A percentile compares a stretch with the other conserved stretches of the same genome.
These are phyloP conservation scores for Parnassius orleans DNA, from an alignment of 2,888 invertebrate species.

Conservation along the genomic window DNA sequence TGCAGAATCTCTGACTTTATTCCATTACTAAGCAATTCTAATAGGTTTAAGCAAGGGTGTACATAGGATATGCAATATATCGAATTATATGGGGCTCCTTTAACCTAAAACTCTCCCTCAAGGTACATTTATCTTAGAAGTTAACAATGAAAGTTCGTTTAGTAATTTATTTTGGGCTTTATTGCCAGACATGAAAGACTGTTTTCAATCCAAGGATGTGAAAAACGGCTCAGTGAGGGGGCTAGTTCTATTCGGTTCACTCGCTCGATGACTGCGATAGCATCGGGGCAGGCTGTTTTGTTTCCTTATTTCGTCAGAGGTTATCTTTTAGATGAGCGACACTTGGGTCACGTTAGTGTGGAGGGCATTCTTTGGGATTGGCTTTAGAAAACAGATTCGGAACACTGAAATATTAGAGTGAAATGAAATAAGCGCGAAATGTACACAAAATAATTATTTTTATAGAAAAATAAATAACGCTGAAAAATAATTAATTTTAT, in stretches of 20 bases:
- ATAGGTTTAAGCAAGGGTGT: constrained; percentile 40
- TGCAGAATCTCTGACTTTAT: constrained; percentile 25
- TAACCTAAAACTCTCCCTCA: constrained; percentile 67
- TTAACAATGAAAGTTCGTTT: constrained; percentile 51
- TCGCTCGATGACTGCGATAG: constrained; percentile 48
- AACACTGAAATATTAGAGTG: background rate
- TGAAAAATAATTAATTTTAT: too few relatives aligned
- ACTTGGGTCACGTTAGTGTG: constrained; percentile 42
- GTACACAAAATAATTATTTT: too few relatives aligned
- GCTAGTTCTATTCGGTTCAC: constrained; percentile 39
- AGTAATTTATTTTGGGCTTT: constrained; percentile 38
- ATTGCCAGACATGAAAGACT: constrained; percentile 29
- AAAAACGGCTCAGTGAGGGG: constrained; percentile 30
- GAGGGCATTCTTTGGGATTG: constrained; percentile 29
- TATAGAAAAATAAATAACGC: too few relatives aligned
- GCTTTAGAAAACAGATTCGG: constrained; percentile 3
- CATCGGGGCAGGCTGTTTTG: constrained; percentile 55
- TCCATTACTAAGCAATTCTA: constrained; percentile 48
- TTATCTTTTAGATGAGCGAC: constrained; percentile 42
- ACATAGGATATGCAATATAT: constrained; percentile 50
- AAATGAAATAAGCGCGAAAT: background rate
- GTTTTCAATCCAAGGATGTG: constrained; percentile 27
- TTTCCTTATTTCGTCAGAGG: constrained; percentile 57
- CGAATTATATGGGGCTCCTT: constrained; percentile 51
- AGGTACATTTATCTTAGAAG: constrained; percentile 61